phyloP scores from a whole-genome alignment of 2,113 vertebrate genomes.

The Myotis yumanensis region DNA sequence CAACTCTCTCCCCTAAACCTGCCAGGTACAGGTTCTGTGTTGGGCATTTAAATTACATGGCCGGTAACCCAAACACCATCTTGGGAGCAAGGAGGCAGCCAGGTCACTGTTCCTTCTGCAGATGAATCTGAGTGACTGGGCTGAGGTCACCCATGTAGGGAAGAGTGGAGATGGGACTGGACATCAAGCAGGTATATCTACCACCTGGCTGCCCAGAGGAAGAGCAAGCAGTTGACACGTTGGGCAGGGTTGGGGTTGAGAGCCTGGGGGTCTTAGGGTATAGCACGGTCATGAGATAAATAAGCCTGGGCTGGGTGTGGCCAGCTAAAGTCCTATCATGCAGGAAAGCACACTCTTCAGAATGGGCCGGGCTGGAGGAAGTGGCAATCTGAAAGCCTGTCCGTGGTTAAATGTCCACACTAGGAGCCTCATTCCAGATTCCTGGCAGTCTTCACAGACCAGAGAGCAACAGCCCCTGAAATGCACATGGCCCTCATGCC shows the following conservation, averaged over 20 bases:
- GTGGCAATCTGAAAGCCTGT: not conserved
- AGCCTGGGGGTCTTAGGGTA: not conserved
- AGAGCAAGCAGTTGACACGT: fast-evolving
- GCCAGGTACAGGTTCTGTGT: too few species aligned
- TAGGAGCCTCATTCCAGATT: not conserved
- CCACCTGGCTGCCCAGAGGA: not conserved
- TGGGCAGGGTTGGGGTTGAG: not conserved
- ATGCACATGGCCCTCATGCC: fast-evolving
- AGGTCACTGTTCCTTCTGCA: not conserved
- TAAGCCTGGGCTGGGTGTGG: not conserved
- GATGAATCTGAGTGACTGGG: not conserved
- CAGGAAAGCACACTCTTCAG: not conserved
- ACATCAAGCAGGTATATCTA: not conserved
- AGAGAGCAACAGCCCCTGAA: not conserved
- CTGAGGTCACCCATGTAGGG: not conserved
- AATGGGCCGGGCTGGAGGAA: not conserved
- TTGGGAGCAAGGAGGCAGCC: not conserved
- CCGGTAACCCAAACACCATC: not conserved
- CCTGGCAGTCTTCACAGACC: not conserved
- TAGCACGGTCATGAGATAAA: not conserved
- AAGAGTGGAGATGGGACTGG: not conserved
- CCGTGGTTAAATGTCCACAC: not conserved
- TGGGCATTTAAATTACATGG: not conserved
- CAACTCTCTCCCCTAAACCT: not conserved
- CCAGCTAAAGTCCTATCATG: not conserved